Percentiles rank a stretch among this genome's conserved stretches.
phyloP scores from a whole-genome alignment of 2,888 invertebrate genomes.

The Tortricodes alternella region DNA sequence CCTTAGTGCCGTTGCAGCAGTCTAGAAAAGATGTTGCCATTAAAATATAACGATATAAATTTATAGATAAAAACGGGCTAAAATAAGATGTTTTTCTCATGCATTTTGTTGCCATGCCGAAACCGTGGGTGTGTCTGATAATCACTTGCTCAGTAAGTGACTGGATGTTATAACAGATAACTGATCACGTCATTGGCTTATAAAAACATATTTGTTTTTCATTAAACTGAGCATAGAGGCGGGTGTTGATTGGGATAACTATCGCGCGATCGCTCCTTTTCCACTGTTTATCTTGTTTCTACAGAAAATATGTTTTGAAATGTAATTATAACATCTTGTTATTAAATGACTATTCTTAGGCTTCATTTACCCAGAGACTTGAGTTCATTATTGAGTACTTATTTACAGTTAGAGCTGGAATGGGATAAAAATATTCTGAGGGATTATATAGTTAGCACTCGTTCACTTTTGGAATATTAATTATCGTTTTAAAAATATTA shows the following conservation, averaged over 20 bases:
- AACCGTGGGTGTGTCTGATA: conserved; percentile 77
- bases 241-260: conserved; percentile 67
- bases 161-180: conserved; percentile 53
- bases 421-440: too few species aligned
- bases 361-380: neutral
- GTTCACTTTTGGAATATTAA: too few species aligned
- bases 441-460: too few species aligned
- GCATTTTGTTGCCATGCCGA: conserved; percentile 60
- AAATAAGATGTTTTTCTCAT: conserved; percentile 12
- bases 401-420: too few species aligned
- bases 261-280: conserved; percentile 57
- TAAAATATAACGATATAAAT: neutral
- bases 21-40: too few species aligned
- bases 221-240: conserved; percentile 52
- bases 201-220: conserved; percentile 76
- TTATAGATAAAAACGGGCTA: neutral
- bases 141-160: conserved; percentile 53
- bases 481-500: too few species aligned
- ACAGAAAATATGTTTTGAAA: conserved; percentile 75
- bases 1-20: too few species aligned
- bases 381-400: neutral
- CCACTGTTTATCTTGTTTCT: conserved; percentile 76
- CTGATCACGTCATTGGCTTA: conserved; percentile 59
- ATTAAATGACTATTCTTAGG: conserved; percentile 4
- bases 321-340: conserved; percentile 61